Percentiles rank a stretch among this genome's conserved stretches.
These are phyloP conservation scores for Druceiella hillmani DNA, from an alignment of 2,888 invertebrate species.

Conservation along the genomic window DNA sequence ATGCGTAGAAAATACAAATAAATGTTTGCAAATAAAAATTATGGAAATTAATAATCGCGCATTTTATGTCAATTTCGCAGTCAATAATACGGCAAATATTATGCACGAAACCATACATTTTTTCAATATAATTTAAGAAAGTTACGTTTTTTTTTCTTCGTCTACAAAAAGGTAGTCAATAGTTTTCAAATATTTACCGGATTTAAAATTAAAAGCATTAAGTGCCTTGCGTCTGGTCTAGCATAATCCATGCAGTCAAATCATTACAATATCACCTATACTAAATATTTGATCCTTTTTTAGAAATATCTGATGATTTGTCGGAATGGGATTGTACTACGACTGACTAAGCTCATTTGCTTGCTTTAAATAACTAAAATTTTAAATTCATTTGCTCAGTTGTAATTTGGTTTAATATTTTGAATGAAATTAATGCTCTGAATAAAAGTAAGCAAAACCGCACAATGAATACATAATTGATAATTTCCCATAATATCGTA, in stretches of 20 bases:
- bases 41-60: background rate
- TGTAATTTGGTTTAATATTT: conserved; percentile 18
- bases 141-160: too few relatives aligned
- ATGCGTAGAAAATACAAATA: background rate
- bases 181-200: conserved; percentile 17
- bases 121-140: too few relatives aligned
- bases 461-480: conserved; percentile 23
- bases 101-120: background rate
- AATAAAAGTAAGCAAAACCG: conserved; percentile 23
- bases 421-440: conserved; percentile 16
- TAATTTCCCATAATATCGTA: conserved; percentile 20
- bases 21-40: background rate
- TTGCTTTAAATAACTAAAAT: conserved; percentile 17
- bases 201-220: conserved; percentile 23
- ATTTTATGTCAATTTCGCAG: background rate
- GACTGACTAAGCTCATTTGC: conserved; percentile 16
- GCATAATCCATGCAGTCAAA: conserved; percentile 12
- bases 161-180: conserved; percentile 15
- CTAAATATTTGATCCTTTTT: background rate
- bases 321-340: conserved; percentile 17
- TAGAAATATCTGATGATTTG: conserved; percentile 20
- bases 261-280: conserved; percentile 12
- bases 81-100: background rate
- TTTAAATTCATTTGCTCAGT: conserved; percentile 6
- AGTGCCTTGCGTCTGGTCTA: too few relatives aligned